Evolutionary conservation across 2,888 invertebrate species (phyloP).

Genomic region (Sylvicola cinctus): DNA sequence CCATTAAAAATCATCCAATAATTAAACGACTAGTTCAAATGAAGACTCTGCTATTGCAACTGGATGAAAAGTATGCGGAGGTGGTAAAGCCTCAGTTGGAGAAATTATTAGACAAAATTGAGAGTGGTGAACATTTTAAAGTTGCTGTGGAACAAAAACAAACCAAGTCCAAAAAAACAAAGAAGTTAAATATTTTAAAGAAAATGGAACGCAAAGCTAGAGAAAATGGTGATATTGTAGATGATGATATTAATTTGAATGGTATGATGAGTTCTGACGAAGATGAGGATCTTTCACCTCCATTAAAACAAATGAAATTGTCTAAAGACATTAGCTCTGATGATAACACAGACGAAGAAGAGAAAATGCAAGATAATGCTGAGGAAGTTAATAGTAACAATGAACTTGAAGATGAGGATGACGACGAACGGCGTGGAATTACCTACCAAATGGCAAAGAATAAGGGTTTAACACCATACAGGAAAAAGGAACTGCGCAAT

Average conservation of each 20-base stretch:
- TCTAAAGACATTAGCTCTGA: slow-evolving; percentile 14
- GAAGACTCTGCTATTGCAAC: slow-evolving; percentile 49
- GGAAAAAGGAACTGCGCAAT: slow-evolving; percentile 83
- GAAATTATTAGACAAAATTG: slow-evolving; percentile 33
- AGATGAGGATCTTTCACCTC: slow-evolving; percentile 16
- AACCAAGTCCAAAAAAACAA: slow-evolving; percentile 7
- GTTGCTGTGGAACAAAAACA: slow-evolving; percentile 12
- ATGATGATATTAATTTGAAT: slow-evolving; percentile 8
- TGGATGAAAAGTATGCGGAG: slow-evolving; percentile 47
- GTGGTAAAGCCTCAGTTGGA: slow-evolving; percentile 46
- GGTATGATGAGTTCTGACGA: slow-evolving; percentile 13
- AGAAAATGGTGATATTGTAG: slow-evolving; percentile 2
- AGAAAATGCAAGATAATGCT: slow-evolving; percentile 13
- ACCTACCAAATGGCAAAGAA: slow-evolving; percentile 92
- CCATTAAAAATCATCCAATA: slow-evolving; percentile 72
- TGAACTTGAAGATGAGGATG: slow-evolving; percentile 13
- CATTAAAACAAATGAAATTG: slow-evolving; percentile 24
- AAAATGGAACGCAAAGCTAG: slow-evolving; percentile 5
- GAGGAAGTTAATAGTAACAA: slow-evolving; percentile 18
- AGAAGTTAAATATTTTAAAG: slow-evolving; percentile 8
- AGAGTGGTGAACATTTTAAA: slow-evolving; percentile 26
- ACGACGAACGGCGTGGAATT: slow-evolving; percentile 51
- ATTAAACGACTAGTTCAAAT: slow-evolving; percentile 66
- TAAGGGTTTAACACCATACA: slow-evolving; percentile 75
- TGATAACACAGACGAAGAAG: slow-evolving; percentile 24